Evolutionary conservation across 2,888 invertebrate species (phyloP).

Genomic region (Gerris lacustris): DNA sequence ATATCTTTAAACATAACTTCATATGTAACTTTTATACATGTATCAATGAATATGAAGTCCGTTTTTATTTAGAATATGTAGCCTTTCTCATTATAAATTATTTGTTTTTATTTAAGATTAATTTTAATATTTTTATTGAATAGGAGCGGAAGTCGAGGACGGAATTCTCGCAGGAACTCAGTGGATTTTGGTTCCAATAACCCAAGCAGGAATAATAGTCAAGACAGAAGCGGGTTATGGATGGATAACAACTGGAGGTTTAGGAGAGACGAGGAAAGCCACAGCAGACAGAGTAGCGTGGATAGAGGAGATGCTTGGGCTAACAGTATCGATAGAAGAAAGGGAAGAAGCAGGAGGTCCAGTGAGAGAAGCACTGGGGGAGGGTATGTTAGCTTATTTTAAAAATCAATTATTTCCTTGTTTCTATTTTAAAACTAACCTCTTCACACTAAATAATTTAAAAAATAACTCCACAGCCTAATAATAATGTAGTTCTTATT

Average conservation of each 20-base stretch:
- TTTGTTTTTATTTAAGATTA: no score
- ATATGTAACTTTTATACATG: no score
- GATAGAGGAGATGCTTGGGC: conserved; percentile 9
- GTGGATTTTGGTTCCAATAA: conserved; percentile 22
- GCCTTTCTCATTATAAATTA: no score
- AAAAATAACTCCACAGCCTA: no score
- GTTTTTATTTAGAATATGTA: no score
- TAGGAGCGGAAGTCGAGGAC: conserved; percentile 23
- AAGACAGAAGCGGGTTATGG: conserved; percentile 17
- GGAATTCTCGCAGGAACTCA: conserved; percentile 19
- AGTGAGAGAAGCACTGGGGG: neutral
- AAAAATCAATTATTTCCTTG: neutral
- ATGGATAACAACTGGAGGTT: conserved; percentile 24
- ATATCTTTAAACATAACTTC: no score
- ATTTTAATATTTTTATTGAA: neutral
- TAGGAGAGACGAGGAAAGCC: conserved; percentile 15
- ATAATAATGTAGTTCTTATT: no score
- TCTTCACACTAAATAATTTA: no score
- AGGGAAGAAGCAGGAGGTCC: conserved; percentile 13
- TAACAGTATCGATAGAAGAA: conserved; percentile 8
- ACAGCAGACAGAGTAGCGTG: conserved; percentile 21
- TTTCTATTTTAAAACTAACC: neutral
- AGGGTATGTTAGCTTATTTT: neutral
- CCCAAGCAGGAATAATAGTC: conserved; percentile 25
- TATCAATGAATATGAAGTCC: no score